phyloP scores from a whole-genome alignment of 2,888 invertebrate genomes.

The Diaperis boleti region DNA sequence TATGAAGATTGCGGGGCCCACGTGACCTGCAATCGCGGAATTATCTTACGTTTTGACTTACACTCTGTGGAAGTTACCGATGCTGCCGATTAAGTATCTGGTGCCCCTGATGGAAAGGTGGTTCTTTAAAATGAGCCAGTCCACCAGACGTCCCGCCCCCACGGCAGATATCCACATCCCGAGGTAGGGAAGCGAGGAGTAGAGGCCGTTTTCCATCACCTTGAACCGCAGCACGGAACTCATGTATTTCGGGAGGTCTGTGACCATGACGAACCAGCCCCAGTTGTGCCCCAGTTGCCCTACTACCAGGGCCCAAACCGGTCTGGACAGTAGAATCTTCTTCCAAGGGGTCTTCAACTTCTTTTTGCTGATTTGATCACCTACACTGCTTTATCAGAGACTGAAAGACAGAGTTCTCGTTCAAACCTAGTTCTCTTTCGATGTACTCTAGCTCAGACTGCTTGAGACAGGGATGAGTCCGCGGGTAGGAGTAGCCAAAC shows the following conservation, averaged over 20 bases:
- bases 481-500: slow-evolving; percentile 71
- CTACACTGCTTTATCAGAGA: too few species aligned
- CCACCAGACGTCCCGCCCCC: background rate
- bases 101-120: background rate
- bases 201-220: slow-evolving; percentile 72
- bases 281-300: slow-evolving; percentile 14
- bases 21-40: slow-evolving; percentile 67
- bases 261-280: slow-evolving; percentile 73
- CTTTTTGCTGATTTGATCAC: too few species aligned
- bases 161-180: slow-evolving; percentile 70
- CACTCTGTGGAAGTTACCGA: slow-evolving; percentile 5
- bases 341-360: too few species aligned
- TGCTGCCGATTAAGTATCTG: background rate
- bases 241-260: slow-evolving; percentile 74
- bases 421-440: too few species aligned
- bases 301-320: background rate
- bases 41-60: background rate
- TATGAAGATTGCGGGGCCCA: slow-evolving; percentile 73
- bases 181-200: slow-evolving; percentile 74
- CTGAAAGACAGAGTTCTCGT: too few species aligned
- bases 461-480: slow-evolving; percentile 72
- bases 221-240: slow-evolving; percentile 75
- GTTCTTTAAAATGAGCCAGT: slow-evolving; percentile 11
- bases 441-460: too few species aligned
- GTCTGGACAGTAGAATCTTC: too few species aligned